These are phyloP conservation scores for Atherinosoma microstoma DNA, from an alignment of 2,797 vertebrate genomes.

Conservation along the genomic window DNA sequence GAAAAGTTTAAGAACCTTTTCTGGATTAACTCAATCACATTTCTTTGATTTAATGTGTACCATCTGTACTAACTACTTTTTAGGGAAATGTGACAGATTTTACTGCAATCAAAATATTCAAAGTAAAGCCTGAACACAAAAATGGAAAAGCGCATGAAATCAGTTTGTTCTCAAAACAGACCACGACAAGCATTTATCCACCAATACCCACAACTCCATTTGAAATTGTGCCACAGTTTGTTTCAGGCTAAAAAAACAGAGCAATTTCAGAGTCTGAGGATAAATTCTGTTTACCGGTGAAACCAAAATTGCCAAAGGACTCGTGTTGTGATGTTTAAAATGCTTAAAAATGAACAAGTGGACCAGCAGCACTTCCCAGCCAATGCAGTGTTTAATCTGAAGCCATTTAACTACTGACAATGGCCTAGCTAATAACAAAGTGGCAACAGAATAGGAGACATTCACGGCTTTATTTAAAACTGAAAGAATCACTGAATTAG, in stretches of 20 bases:
- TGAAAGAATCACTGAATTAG: constrained; percentile 61
- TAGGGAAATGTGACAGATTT: neutral
- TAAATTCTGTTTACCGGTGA: constrained; percentile 33
- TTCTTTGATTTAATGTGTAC: too few relatives aligned
- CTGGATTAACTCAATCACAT: neutral
- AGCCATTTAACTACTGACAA: constrained; percentile 57
- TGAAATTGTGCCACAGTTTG: constrained; percentile 24
- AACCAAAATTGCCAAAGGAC: constrained; percentile 57
- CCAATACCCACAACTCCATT: neutral
- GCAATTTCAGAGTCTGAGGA: constrained; percentile 36
- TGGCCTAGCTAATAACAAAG: constrained; percentile 35
- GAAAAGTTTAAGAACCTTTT: neutral
- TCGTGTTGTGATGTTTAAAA: constrained; percentile 42
- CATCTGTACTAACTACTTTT: neutral
- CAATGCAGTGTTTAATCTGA: constrained; percentile 29
- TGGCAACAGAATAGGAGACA: constrained; percentile 30
- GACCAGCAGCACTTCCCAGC: constrained; percentile 13
- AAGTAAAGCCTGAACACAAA: neutral
- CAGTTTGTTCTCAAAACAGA: neutral
- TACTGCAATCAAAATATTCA: neutral
- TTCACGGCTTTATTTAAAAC: constrained; percentile 39
- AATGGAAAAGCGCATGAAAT: neutral
- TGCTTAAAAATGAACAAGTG: constrained; percentile 57
- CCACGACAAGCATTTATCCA: neutral
- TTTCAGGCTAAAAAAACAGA: constrained; percentile 38